phyloP scores from a whole-genome alignment of 35 echinoderm and acorn worm genomes.

The Acanthaster planci region DNA sequence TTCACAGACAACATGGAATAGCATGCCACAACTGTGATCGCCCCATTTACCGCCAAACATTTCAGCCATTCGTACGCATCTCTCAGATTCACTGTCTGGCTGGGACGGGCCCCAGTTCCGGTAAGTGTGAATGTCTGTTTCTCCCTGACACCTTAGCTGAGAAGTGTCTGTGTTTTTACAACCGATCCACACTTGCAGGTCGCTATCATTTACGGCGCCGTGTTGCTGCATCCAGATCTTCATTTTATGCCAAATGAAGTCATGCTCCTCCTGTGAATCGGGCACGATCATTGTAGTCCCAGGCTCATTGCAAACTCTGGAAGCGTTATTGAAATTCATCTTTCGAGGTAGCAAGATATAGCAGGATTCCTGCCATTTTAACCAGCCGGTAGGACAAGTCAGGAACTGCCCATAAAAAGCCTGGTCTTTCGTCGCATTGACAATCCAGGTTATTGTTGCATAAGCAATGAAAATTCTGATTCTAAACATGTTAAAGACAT shows the following conservation, averaged over 20 bases:
- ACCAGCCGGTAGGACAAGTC: neutral
- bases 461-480: too few relatives aligned
- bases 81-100: neutral
- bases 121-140: neutral
- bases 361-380: conserved; percentile 12
- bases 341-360: neutral
- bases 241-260: neutral
- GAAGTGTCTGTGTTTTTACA: neutral
- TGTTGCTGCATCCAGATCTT: neutral
- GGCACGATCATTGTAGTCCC: neutral
- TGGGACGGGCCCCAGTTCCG: neutral
- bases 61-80: neutral
- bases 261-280: neutral
- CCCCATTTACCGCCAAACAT: neutral
- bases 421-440: too few relatives aligned
- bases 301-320: neutral
- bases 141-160: neutral
- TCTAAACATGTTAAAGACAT: too few relatives aligned
- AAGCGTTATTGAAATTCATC: neutral
- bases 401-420: too few relatives aligned
- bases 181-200: neutral
- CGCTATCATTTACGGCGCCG: neutral
- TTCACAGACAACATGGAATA: neutral
- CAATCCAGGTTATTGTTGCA: too few relatives aligned
- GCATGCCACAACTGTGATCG: neutral